Conservation (phyloP, 2,113 vertebrate genomes). For the Gavialis gangeticus region DNA sequence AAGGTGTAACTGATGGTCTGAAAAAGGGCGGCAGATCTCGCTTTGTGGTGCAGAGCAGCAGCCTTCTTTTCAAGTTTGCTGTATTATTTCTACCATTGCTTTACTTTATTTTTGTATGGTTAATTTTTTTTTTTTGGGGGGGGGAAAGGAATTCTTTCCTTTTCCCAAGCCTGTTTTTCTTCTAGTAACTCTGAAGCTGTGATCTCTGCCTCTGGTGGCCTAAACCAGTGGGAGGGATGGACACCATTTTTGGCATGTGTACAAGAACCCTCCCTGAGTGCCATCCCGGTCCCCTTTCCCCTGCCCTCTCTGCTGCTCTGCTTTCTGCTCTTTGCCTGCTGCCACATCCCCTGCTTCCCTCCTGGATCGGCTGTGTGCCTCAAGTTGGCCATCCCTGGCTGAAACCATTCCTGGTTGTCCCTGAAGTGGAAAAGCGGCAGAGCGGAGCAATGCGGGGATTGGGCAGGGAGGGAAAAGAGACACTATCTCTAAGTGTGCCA, state of each 20-base stretch:
- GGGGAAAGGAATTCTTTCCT: not conserved
- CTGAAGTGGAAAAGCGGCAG: accelerated
- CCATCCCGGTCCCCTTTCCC: too few relatives aligned
- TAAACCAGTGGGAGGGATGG: too few relatives aligned
- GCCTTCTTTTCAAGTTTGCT: too few relatives aligned
- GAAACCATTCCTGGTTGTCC: not conserved
- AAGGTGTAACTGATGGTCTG: too few relatives aligned
- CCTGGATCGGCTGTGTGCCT: too few relatives aligned
- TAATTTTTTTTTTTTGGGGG: not conserved
- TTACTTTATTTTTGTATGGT: not conserved
- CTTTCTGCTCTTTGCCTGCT: too few relatives aligned
- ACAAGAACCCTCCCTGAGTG: too few relatives aligned
- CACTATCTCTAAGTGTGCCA: not conserved
- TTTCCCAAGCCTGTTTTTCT: not conserved
- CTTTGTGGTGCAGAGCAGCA: not conserved
- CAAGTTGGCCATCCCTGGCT: too few relatives aligned
- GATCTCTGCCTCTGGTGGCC: not conserved
- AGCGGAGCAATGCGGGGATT: not conserved
- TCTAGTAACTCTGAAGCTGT: accelerated
- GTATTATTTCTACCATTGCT: too few relatives aligned
- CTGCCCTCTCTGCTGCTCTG: too few relatives aligned
- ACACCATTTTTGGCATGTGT: too few relatives aligned
- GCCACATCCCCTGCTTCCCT: too few relatives aligned
- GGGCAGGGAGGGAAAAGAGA: not conserved
- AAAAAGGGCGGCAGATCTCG: not conserved